Conservation (phyloP, 1,140 invertebrate genomes). For the Marisa cornuarietis region DNA sequence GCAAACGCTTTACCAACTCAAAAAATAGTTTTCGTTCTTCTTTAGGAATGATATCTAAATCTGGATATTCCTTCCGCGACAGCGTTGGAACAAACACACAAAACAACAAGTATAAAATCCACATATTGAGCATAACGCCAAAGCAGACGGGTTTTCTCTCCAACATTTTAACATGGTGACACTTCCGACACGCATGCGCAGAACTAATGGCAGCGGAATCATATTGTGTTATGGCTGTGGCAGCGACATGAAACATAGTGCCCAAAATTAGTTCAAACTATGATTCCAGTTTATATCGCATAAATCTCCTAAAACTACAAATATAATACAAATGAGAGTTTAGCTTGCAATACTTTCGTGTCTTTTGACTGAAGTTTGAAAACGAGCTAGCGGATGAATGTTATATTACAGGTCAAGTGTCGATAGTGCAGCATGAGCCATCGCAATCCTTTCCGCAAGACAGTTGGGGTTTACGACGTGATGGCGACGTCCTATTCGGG, state of each 20-base stretch:
- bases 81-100: conserved; percentile 10
- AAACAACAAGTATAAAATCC: conserved; percentile 12
- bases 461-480: conserved; percentile 53
- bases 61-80: conserved; percentile 4
- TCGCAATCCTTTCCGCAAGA: conserved; percentile 37
- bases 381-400: conserved; percentile 14
- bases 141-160: conserved; percentile 16
- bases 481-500: conserved; percentile 44
- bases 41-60: conserved; percentile 13
- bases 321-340: not conserved
- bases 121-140: conserved; percentile 22
- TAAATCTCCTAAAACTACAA: too few relatives aligned
- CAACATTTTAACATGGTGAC: conserved; percentile 13
- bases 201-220: not conserved
- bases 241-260: conserved; percentile 5
- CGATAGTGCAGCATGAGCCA: conserved; percentile 34
- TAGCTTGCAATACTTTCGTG: not conserved
- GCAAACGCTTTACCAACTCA: conserved; percentile 14
- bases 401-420: conserved; percentile 16
- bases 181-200: conserved; percentile 29
- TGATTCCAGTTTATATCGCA: not conserved
- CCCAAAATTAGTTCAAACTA: not conserved
- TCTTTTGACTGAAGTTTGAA: not conserved
- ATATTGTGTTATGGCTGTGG: not conserved
- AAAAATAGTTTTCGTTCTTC: conserved; percentile 16